Evolutionary conservation across 1,140 invertebrate species (phyloP).

Genomic region (Magallana gigas): DNA sequence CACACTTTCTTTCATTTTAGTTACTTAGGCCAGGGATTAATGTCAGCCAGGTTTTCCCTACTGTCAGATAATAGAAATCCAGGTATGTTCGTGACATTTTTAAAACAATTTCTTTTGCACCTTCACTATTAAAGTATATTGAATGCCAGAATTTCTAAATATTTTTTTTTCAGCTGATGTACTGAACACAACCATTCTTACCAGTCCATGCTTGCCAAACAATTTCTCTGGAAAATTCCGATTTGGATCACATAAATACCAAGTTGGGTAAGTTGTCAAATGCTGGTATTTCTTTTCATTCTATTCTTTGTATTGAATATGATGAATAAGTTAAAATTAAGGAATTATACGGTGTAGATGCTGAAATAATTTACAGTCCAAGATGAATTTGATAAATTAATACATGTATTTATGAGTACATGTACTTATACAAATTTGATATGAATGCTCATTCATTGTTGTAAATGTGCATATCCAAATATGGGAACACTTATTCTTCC

Average conservation of each 20-base stretch:
- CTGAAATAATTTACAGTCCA: no score
- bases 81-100: constrained; percentile 41
- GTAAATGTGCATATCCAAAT: no score
- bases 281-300: not conserved
- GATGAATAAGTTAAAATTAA: no score
- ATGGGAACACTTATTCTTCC: not conserved
- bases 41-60: constrained; percentile 89
- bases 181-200: constrained; percentile 2
- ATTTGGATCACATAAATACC: constrained; percentile 7
- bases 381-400: no score
- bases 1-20: constrained; percentile 80
- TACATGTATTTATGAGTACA: no score
- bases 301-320: no score
- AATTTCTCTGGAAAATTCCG: constrained; percentile 44
- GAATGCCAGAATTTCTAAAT: no score
- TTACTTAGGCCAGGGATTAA: constrained; percentile 93
- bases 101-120: no score
- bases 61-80: constrained; percentile 56
- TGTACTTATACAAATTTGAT: no score
- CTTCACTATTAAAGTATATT: no score
- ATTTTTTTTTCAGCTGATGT: constrained; percentile 14
- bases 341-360: no score
- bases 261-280: constrained; percentile 17
- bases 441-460: no score
- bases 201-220: constrained; percentile 44